phyloP scores from a whole-genome alignment of 1,140 invertebrate genomes.

The Achroia grisella region DNA sequence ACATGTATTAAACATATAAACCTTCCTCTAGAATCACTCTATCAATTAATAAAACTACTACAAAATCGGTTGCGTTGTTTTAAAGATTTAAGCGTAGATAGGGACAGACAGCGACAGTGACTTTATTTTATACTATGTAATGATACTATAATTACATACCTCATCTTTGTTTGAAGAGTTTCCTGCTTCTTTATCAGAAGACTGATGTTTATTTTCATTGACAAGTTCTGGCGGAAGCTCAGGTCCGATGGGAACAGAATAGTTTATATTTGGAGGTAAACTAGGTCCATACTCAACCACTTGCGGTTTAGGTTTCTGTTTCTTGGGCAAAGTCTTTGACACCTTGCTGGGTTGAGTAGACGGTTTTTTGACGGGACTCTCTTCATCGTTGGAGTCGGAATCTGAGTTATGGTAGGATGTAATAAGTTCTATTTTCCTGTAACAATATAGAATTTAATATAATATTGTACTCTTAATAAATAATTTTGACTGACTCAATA shows the following conservation, averaged over 20 bases:
- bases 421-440: conserved; percentile 63
- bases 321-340: conserved; percentile 25
- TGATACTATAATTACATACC: neutral
- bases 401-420: conserved; percentile 64
- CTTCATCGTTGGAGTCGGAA: conserved; percentile 62
- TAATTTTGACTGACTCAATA: no score
- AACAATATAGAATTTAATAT: conserved; percentile 13
- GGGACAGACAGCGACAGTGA: no score
- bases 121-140: no score
- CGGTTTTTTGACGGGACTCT: conserved; percentile 29
- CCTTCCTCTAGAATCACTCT: no score
- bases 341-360: conserved; percentile 9
- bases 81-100: no score
- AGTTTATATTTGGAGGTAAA: conserved; percentile 41
- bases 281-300: conserved; percentile 40
- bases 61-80: no score
- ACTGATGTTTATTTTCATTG: conserved; percentile 12
- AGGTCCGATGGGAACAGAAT: conserved; percentile 46
- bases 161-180: conserved; percentile 1
- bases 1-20: no score
- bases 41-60: no score
- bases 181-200: conserved; percentile 13
- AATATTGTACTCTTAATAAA: conserved; percentile 3
- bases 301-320: conserved; percentile 28
- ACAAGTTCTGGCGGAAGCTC: conserved; percentile 40